Evolutionary conservation across 2,113 vertebrate genomes (phyloP), one percentile per base, ranked within the genome.

Genomic region (Channa argus): DNA sequence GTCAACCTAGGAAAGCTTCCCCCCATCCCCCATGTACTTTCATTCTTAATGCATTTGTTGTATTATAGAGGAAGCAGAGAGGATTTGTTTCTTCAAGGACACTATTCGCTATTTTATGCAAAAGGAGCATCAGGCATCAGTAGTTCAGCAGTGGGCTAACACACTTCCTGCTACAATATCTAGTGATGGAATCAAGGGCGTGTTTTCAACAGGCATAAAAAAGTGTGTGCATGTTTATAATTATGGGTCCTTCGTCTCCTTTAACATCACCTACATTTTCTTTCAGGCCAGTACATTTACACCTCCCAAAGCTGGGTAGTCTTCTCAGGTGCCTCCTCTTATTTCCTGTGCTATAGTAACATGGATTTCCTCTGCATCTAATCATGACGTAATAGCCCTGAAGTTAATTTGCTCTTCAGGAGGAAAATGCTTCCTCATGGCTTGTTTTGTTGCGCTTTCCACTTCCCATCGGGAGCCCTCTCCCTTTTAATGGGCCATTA

Each of bases 401-500:
- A 83, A 77, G 73, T 84, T 72, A 64, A 87, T 87, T 76, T 78
- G 53, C 76, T 81, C 41, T 54, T 81, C 63, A 65, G 61, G 7
- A 36, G 52, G 38, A 24, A 83, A 67, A 49, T 51, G 74, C 88
- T 77, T 72, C 72, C 63, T 71, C 9, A 83, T 74, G 52, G 39
- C 63, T 83, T 82, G 49, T 74, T 50, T 71, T 83, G 46, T 49
- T 63, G 71, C 82, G 63, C 76, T 70, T 85, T 84, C 85, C 73
- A 71, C 80, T 84, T 86, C 70, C 82, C 37, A 78, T 54, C 89
- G 82, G 75, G 83, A 74, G 71, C 15, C 55, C 62, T 44, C 46
- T 36, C 7, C 56, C 15, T 41, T 85, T 87, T 89, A 91, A 93
- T 87, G 82, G 91, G 12, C 82, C 86, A 85, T 91, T 91, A 88